Conservation (phyloP, 2,113 vertebrate genomes). For the Microcebus tavaratra region DNA sequence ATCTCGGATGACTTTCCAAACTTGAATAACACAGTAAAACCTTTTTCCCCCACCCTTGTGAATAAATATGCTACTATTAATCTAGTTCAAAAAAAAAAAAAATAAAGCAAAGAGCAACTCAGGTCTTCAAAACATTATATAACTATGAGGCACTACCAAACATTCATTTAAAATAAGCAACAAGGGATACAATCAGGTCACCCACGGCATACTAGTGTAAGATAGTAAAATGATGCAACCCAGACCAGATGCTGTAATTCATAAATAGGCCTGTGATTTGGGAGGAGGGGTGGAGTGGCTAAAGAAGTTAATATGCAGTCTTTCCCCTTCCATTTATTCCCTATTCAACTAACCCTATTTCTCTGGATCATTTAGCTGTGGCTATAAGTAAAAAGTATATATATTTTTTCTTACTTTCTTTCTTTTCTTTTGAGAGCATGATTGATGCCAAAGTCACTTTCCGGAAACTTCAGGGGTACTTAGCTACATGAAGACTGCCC, state of each 20-base stretch:
- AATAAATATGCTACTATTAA: background rate
- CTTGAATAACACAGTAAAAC: constrained; percentile 14
- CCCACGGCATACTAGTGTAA: background rate
- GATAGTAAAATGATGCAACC: constrained; percentile 4
- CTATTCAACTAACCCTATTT: background rate
- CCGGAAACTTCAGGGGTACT: background rate
- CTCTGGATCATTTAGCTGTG: background rate
- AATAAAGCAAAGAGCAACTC: constrained; percentile 34
- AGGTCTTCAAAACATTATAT: constrained; percentile 32
- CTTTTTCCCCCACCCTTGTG: background rate
- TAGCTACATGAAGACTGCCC: background rate
- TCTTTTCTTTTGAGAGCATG: background rate
- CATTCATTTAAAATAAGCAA: background rate
- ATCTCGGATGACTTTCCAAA: constrained; percentile 14
- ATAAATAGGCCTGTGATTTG: background rate
- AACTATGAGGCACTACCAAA: background rate
- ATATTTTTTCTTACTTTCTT: background rate
- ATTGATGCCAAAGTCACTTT: background rate
- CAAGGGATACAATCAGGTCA: background rate
- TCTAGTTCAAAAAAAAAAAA: background rate
- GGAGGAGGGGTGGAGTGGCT: background rate
- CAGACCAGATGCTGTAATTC: background rate
- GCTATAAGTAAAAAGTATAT: background rate
- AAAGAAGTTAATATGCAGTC: background rate
- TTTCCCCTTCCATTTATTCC: background rate